phyloP scores from a whole-genome alignment of 2,888 invertebrate species.

The Tethea ocularis region DNA sequence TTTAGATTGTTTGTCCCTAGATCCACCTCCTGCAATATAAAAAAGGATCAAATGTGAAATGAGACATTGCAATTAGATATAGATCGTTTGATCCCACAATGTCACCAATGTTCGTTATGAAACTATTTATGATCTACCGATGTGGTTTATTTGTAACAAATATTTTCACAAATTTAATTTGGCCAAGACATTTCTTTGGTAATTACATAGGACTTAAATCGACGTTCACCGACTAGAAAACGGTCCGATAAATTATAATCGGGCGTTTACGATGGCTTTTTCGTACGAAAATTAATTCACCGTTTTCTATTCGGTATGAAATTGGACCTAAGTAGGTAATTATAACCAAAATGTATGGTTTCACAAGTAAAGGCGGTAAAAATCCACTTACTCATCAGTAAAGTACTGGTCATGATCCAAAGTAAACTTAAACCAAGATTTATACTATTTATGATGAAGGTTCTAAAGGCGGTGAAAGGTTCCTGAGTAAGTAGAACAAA shows the following conservation, averaged over 20 bases:
- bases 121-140: neutral
- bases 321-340: too few species aligned
- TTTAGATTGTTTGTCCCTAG: constrained; percentile 47
- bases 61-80: neutral
- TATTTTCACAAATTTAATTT: too few species aligned
- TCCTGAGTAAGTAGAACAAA: constrained; percentile 53
- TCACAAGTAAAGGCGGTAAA: too few species aligned
- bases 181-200: too few species aligned
- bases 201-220: too few species aligned
- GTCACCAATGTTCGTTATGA: neutral
- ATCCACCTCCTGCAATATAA: constrained; percentile 57
- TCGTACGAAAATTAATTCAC: too few species aligned
- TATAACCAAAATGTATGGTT: too few species aligned
- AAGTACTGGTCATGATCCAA: constrained; percentile 57
- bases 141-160: too few species aligned
- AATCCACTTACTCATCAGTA: constrained; percentile 59
- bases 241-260: too few species aligned
- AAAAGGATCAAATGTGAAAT: neutral
- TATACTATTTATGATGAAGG: constrained; percentile 57
- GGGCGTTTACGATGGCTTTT: too few species aligned
- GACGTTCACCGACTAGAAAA: too few species aligned
- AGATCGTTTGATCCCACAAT: neutral
- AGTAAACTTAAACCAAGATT: constrained; percentile 50
- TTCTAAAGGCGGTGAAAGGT: constrained; percentile 57
- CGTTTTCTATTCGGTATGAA: too few species aligned